Base-by-base conservation (phyloP, 92 coral and sea anemone genomes). In the Parazoanthus darwini region DNA sequence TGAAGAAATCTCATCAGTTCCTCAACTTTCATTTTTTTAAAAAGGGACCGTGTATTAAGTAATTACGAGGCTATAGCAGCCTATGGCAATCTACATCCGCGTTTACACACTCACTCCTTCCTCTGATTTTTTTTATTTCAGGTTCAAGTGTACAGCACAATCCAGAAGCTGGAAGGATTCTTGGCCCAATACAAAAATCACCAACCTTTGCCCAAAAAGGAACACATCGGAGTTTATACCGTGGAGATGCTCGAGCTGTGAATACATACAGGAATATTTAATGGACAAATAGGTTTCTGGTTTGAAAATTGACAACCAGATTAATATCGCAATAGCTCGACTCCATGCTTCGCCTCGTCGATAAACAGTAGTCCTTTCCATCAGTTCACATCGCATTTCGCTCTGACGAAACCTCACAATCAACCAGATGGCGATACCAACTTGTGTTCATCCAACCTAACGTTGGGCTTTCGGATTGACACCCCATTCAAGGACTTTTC, bases 161-260 rank as follows among this genome's bases (percentile, higher is more conserved):
- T 96, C 33, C 89, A 93, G 15, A 85, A 89, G 50, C 48, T 96
- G 77, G 96, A 96, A 77, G 94, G 98, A 37, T 94, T 91, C 77
- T 85, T 96, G 74, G 79, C 77, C 5, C 98, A 96, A 36, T 95
- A 89, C 23, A 91, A 90, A 82, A 80, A 85, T 50, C 85, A 88
- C 18, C 91, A 91, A 79, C 92, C 92, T 13, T 78, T 96, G 76
- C 99, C 99, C 50, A 90, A 83, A 66, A 88, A 82, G 50, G 94
- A 92, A 37, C 80, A 80, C 56, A 82, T 90, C 42, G 94, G 93
- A 15, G 91, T 88, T 6, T 96, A 96, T 81, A 89, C 84, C 51
- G 88, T 96, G 25, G 99, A 96, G 89, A 91, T 88, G 89, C 65
- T 96, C 79, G 97, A 95, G 29, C 67, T 96, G 35, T 94, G 90